phyloP scores from a whole-genome alignment of 2,113 vertebrate species.

The Seriola quinqueradiata region DNA sequence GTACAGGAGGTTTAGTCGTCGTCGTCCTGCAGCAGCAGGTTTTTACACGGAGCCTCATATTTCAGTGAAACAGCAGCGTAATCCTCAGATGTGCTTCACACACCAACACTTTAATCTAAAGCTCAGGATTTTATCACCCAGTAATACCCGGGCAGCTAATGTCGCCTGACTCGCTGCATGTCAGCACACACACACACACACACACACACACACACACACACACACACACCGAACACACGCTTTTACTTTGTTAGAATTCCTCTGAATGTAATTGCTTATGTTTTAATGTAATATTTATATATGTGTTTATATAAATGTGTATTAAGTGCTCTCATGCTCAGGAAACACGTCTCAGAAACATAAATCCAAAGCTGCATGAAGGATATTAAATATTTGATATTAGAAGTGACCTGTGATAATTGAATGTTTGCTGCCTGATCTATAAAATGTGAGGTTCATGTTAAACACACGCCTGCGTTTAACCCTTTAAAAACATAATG shows the following conservation, averaged over 20 bases:
- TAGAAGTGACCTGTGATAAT: neutral
- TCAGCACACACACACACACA: neutral
- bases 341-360: neutral
- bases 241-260: neutral
- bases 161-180: constrained; percentile 14
- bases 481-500: too few species aligned
- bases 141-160: constrained; percentile 61
- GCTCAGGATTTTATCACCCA: constrained; percentile 70
- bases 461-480: too few species aligned
- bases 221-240: neutral
- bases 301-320: too few species aligned
- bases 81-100: constrained; percentile 60
- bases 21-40: neutral
- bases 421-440: constrained; percentile 22
- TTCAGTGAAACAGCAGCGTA: constrained; percentile 44
- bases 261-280: neutral
- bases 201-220: neutral
- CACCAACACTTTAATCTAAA: constrained; percentile 58
- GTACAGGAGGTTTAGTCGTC: too few species aligned
- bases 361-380: neutral
- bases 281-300: neutral
- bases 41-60: constrained; percentile 24
- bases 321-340: neutral
- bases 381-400: constrained; percentile 7
- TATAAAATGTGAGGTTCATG: too few species aligned